These are phyloP conservation scores for Lamellibrachia columna DNA, from an alignment of 2,888 invertebrate genomes.

Conservation along the genomic window DNA sequence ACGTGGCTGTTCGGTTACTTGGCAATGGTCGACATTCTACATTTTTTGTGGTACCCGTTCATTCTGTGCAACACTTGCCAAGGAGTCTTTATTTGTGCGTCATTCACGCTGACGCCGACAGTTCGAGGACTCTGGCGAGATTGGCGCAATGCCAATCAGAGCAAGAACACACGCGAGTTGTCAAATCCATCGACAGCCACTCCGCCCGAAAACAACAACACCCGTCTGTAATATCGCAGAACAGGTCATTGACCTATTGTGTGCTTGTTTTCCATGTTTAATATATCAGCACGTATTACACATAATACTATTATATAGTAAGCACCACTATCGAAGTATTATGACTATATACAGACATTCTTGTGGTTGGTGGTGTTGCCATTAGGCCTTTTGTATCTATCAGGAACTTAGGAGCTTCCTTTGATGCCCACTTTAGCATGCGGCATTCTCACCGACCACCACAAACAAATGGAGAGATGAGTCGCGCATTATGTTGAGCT, in stretches of 20 bases:
- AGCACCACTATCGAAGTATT: no score
- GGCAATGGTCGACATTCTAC: conserved; percentile 17
- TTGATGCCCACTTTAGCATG: no score
- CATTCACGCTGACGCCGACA: background rate
- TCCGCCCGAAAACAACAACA: background rate
- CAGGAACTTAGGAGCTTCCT: no score
- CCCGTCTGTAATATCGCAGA: background rate
- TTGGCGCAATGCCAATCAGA: background rate
- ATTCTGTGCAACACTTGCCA: conserved; percentile 20
- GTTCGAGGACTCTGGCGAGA: background rate
- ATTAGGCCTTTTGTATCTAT: no score
- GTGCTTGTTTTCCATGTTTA: background rate
- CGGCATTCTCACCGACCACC: no score
- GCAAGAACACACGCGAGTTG: background rate
- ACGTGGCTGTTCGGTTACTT: conserved; percentile 25
- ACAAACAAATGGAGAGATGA: no score
- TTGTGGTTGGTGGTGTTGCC: no score
- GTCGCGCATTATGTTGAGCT: no score
- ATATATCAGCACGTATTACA: background rate
- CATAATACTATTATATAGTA: background rate
- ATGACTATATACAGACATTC: no score
- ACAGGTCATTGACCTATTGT: no score
- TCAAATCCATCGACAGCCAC: background rate
- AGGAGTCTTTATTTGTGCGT: conserved; percentile 16
- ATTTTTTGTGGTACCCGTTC: conserved; percentile 18